Evolutionary conservation across 53 echinoderm and acorn worm genomes (phyloP).

Genomic region (Zoroaster sp.): DNA sequence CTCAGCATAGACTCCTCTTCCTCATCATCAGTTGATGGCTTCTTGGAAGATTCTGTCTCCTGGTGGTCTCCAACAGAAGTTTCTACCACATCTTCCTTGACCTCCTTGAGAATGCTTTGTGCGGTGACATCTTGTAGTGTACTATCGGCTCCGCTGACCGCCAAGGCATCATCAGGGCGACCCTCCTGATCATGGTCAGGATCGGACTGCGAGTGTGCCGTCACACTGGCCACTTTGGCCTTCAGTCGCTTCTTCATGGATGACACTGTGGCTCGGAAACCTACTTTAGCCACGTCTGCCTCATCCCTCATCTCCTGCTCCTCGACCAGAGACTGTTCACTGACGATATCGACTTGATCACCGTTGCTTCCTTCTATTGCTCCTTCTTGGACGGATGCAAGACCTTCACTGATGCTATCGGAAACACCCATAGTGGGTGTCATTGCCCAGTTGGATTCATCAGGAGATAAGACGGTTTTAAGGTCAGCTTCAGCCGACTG

Average conservation of each 20-base stretch:
- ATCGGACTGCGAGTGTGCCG: background rate
- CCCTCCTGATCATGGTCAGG: constrained; percentile 15
- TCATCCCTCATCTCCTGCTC: constrained; percentile 41
- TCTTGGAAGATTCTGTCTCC: background rate
- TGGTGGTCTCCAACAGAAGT: background rate
- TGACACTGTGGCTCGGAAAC: constrained; percentile 43
- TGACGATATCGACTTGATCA: background rate
- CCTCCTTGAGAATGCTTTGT: background rate
- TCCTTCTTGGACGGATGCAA: constrained; percentile 39
- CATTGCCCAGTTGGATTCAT: constrained; percentile 16
- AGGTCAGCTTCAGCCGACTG: constrained; percentile 4
- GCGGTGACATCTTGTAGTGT: constrained; percentile 27
- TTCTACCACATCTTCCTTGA: background rate
- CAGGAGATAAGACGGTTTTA: constrained; percentile 22
- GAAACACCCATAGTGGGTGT: constrained; percentile 42
- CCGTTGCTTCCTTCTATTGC: background rate
- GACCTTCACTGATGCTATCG: constrained; percentile 56
- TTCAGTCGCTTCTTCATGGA: constrained; percentile 53
- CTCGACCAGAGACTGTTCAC: constrained; percentile 36
- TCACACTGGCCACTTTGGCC: constrained; percentile 30
- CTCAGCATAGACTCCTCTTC: background rate
- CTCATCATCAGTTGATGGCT: background rate
- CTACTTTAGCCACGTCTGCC: constrained; percentile 9
- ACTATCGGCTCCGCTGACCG: background rate
- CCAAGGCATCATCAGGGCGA: background rate